Evolutionary conservation across 2,113 vertebrate genomes (phyloP).

Genomic region (Rhinolophus sinicus): DNA sequence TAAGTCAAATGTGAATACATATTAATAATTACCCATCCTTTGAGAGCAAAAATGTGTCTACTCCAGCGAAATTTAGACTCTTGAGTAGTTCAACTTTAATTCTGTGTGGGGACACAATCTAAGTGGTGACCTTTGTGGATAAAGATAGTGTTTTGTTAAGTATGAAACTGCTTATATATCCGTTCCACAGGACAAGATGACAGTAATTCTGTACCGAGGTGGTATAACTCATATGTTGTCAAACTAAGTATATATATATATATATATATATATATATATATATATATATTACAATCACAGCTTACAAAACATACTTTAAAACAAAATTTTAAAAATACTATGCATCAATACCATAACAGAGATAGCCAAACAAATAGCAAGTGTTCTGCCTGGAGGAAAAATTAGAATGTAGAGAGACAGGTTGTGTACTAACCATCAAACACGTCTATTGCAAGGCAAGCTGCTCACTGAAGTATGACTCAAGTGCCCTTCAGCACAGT

Average conservation of each 20-base stretch:
- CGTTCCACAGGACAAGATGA: background rate
- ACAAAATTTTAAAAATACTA: background rate
- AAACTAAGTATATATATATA: background rate
- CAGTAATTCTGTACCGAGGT: background rate
- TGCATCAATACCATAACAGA: background rate
- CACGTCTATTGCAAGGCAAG: background rate
- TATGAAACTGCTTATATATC: background rate
- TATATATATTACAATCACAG: background rate
- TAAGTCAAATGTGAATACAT: background rate
- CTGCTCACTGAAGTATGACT: background rate
- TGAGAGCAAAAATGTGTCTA: background rate
- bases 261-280: too few species aligned
- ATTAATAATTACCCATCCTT: background rate
- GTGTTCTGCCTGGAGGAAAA: background rate
- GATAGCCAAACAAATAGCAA: background rate
- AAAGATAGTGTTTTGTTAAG: background rate
- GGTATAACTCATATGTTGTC: background rate
- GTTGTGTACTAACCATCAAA: background rate
- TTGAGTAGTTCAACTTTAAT: background rate
- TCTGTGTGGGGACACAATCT: background rate
- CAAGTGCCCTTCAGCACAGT: background rate
- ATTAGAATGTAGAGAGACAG: background rate
- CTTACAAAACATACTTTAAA: background rate
- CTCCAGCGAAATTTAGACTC: background rate
- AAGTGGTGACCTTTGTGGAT: background rate